Evolutionary conservation across 1,140 invertebrate genomes (phyloP).

Genomic region (Brachionus rotundiformis): DNA sequence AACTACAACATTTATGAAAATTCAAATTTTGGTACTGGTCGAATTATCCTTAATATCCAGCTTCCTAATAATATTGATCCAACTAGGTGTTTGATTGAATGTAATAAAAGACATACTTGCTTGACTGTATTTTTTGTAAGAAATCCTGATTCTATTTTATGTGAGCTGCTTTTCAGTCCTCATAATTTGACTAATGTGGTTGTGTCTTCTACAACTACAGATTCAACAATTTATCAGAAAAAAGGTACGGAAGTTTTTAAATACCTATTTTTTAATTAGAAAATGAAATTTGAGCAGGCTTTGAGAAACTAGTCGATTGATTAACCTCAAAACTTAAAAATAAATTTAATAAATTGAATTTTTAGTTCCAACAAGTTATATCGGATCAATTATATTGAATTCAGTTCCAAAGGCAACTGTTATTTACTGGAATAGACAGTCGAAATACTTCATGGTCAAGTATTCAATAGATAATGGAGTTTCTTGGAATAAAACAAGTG

Average conservation of each 20-base stretch:
- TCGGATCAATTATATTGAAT: neutral
- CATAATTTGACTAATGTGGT: neutral
- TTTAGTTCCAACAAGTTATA: neutral
- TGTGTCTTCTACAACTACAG: neutral
- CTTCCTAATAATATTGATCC: neutral
- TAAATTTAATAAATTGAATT: neutral
- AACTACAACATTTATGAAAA: neutral
- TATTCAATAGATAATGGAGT: neutral
- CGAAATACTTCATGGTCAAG: slow-evolving; percentile 1
- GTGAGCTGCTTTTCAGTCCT: neutral
- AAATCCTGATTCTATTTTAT: neutral
- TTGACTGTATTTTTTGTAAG: neutral
- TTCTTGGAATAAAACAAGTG: neutral
- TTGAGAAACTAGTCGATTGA: too few relatives aligned
- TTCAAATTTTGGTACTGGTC: neutral
- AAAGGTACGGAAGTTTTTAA: too few relatives aligned
- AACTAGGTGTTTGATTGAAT: neutral
- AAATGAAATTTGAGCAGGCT: too few relatives aligned
- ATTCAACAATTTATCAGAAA: neutral
- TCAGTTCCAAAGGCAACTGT: neutral
- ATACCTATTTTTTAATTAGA: too few relatives aligned
- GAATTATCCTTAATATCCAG: neutral
- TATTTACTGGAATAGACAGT: neutral
- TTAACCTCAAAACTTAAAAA: too few relatives aligned
- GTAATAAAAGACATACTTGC: neutral